Conservation (phyloP, 2,113 vertebrate species). For the Brachyhypopomus occidentalis region DNA sequence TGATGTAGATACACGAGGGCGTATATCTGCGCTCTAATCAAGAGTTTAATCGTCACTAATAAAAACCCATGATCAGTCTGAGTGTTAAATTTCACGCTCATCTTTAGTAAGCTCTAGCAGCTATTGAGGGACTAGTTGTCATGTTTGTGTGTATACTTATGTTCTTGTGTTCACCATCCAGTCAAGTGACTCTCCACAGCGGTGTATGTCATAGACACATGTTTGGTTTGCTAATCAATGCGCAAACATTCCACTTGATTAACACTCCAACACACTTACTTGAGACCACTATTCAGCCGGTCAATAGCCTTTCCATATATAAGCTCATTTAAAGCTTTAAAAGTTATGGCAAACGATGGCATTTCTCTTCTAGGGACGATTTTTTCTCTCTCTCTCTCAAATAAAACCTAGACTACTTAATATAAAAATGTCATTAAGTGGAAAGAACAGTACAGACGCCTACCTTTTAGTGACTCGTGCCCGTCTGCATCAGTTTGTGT, state of each 20-base stretch:
- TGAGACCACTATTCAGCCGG: conserved; percentile 19
- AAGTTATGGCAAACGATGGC: not conserved
- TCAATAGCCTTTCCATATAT: conserved; percentile 1
- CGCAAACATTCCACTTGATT: conserved; percentile 58
- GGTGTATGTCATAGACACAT: conserved; percentile 46
- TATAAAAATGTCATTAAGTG: no score
- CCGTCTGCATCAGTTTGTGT: conserved; percentile 69
- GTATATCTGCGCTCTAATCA: not conserved
- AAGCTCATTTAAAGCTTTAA: not conserved
- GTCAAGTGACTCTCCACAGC: conserved; percentile 44
- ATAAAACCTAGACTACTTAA: no score
- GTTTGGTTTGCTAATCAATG: conserved; percentile 62
- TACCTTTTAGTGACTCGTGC: conserved; percentile 58
- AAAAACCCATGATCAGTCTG: not conserved
- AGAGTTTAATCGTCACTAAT: not conserved
- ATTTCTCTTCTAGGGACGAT: not conserved
- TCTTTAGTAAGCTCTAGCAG: conserved; percentile 2
- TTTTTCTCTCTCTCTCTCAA: no score
- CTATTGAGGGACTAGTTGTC: not conserved
- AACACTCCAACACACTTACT: conserved; percentile 45
- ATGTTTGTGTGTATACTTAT: conserved; percentile 33
- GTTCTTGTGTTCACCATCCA: conserved; percentile 38
- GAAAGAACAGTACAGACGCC: conserved; percentile 56
- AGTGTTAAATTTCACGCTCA: not conserved
- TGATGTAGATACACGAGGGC: not conserved